phyloP scores from a whole-genome alignment of 2,888 invertebrate species.

The Hirtodrosophila duncani region DNA sequence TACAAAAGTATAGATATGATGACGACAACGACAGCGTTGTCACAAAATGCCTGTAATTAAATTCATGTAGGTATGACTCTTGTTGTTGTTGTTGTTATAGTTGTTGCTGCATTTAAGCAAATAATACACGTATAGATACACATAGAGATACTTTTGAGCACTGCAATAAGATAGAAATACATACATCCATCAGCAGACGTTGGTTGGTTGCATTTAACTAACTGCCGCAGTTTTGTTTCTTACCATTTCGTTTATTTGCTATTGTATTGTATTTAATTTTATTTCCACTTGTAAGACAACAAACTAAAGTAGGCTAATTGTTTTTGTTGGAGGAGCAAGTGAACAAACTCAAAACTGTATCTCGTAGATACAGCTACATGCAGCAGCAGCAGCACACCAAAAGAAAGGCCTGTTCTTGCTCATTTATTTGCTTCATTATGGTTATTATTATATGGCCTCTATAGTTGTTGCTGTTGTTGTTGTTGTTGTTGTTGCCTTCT shows the following conservation, averaged over 20 bases:
- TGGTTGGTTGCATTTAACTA: constrained; percentile 49
- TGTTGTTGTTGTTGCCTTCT: constrained; percentile 36
- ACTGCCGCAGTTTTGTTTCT: constrained; percentile 25
- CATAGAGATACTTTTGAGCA: constrained; percentile 16
- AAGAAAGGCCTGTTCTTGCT: constrained; percentile 51
- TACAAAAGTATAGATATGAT: constrained; percentile 49
- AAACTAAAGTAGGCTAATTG: constrained; percentile 72
- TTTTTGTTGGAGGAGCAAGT: constrained; percentile 61
- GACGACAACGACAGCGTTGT: constrained; percentile 22
- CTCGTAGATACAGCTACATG: constrained; percentile 33
- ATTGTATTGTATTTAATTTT: constrained; percentile 62
- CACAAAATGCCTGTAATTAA: constrained; percentile 58
- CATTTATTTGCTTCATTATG: constrained; percentile 70
- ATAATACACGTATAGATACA: constrained; percentile 10
- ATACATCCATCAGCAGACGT: constrained; percentile 7
- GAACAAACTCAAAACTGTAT: too few relatives aligned
- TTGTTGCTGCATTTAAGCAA: too few relatives aligned
- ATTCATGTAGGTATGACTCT: constrained; percentile 47
- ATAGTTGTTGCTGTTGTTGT: constrained; percentile 13
- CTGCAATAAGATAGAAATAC: constrained; percentile 11
- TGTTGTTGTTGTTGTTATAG: constrained; percentile 29
- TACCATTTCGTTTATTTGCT: background rate
- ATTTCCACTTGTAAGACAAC: constrained; percentile 70
- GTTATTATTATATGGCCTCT: constrained; percentile 59
- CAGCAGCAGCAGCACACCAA: constrained; percentile 14